These are phyloP conservation scores for Manis pentadactyla DNA, from an alignment of 2,797 vertebrate species.

Conservation along the genomic window DNA sequence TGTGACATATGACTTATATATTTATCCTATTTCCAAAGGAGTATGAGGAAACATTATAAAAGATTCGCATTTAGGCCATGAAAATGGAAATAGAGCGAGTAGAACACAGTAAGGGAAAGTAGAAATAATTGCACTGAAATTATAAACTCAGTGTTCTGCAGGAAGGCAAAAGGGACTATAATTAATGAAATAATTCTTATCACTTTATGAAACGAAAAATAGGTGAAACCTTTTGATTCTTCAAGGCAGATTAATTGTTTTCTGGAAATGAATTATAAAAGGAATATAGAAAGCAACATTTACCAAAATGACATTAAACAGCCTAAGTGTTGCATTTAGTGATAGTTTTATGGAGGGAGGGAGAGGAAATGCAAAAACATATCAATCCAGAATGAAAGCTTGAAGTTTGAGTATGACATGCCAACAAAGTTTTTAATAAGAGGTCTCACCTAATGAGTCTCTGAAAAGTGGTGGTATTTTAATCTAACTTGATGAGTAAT, in stretches of 20 bases:
- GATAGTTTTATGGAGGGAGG: neutral
- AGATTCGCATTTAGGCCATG: neutral
- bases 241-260: neutral
- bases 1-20: neutral
- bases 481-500: neutral
- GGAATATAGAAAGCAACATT: neutral
- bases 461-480: conserved; percentile 19
- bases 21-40: neutral
- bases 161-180: neutral
- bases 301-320: neutral
- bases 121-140: neutral
- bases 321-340: neutral
- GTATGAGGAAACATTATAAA: neutral
- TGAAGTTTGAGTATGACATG: neutral
- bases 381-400: neutral
- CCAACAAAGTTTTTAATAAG: neutral
- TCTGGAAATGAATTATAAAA: conserved; percentile 22
- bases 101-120: neutral
- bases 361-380: neutral
- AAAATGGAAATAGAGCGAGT: neutral
- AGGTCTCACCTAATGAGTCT: neutral
- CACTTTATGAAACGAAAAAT: neutral
- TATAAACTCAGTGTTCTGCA: conserved; percentile 7
- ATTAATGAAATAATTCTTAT: conserved; percentile 8
- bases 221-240: neutral